phyloP scores from a whole-genome alignment of 2,888 invertebrate species.

The Mythimna ferrago region DNA sequence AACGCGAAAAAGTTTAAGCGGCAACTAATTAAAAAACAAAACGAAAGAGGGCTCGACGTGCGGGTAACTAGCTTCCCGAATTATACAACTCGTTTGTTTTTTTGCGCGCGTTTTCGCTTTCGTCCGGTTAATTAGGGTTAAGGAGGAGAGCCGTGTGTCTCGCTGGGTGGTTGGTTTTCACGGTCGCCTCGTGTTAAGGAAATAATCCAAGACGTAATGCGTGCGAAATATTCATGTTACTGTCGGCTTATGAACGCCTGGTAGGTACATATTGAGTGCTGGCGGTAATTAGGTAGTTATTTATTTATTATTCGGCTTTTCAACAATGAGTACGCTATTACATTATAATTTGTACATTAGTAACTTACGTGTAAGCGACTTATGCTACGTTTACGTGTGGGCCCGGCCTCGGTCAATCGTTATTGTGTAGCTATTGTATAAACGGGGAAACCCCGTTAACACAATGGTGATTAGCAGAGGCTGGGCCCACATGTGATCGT shows the following conservation, averaged over 20 bases:
- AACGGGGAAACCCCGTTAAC: no score
- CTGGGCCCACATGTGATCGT: no score
- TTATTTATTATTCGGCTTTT: no score
- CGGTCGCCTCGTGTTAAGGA: slow-evolving; percentile 20
- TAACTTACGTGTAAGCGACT: no score
- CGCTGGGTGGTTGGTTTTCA: slow-evolving; percentile 30
- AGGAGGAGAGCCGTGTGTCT: slow-evolving; percentile 75
- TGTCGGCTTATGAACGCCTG: neutral
- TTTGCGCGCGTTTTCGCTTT: slow-evolving; percentile 83
- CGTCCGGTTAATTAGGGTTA: slow-evolving; percentile 86
- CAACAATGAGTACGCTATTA: no score
- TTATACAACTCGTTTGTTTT: slow-evolving; percentile 80
- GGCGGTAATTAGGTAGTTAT: neutral
- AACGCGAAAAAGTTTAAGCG: slow-evolving; percentile 84
- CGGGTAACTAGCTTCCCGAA: slow-evolving; percentile 81
- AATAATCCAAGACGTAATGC: slow-evolving; percentile 9
- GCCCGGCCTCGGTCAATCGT: no score
- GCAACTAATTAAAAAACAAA: slow-evolving; percentile 88
- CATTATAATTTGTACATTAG: no score
- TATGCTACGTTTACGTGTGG: no score
- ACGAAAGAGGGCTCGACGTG: slow-evolving; percentile 78
- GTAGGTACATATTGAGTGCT: neutral
- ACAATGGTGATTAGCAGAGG: no score
- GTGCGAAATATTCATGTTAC: neutral
- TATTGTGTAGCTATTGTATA: no score